phyloP scores from a whole-genome alignment of 1,140 invertebrate genomes.

The Caenorhabditis latens region DNA sequence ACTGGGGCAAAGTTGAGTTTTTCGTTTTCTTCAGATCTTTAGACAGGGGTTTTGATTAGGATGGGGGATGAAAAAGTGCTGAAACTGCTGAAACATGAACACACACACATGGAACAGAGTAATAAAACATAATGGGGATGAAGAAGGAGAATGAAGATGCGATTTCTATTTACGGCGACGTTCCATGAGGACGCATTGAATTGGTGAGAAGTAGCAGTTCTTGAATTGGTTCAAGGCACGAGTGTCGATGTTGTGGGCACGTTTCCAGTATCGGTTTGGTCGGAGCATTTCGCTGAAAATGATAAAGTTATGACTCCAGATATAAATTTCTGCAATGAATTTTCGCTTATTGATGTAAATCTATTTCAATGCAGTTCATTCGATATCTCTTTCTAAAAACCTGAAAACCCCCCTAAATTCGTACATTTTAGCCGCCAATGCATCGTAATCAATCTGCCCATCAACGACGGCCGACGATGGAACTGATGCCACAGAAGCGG shows the following conservation, averaged over 20 bases:
- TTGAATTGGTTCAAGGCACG: conserved; percentile 63
- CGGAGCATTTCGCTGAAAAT: conserved; percentile 48
- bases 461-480: conserved; percentile 20
- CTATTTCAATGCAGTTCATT: too few relatives aligned
- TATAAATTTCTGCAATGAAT: too few relatives aligned
- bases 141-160: conserved; percentile 2
- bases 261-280: conserved; percentile 51
- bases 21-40: conserved; percentile 16
- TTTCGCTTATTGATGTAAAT: too few relatives aligned
- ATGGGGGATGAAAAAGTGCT: background rate
- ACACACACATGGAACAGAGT: conserved; percentile 20
- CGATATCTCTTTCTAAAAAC: too few relatives aligned
- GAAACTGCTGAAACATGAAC: conserved; percentile 27
- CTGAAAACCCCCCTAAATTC: background rate
- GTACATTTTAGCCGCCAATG: conserved; percentile 41
- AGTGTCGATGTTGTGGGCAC: conserved; percentile 57
- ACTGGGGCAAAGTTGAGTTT: conserved; percentile 36
- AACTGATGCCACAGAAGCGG: conserved; percentile 26
- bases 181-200: conserved; percentile 64
- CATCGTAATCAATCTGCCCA: conserved; percentile 40
- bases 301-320: background rate
- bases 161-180: conserved; percentile 30
- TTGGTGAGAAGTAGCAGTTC: conserved; percentile 63
- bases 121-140: background rate
- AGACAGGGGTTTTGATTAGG: background rate